Conservation (phyloP, 1,140 invertebrate genomes). For the Drosophila nannoptera region DNA sequence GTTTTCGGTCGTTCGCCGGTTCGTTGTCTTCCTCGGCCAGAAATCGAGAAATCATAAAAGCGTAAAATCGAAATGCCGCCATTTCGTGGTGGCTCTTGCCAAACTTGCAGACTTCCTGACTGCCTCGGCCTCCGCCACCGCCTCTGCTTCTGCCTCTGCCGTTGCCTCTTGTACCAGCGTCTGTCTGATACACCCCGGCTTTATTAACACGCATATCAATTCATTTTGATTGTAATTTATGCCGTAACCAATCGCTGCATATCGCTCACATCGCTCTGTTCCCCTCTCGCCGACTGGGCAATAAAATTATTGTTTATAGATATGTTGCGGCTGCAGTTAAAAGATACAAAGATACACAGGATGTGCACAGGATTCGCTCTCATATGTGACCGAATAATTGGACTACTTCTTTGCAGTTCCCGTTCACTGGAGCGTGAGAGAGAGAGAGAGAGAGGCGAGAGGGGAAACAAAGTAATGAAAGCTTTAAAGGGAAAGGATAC, state of each 20-base stretch:
- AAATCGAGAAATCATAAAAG: slow-evolving; percentile 76
- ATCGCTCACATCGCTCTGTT: slow-evolving; percentile 64
- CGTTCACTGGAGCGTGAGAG: slow-evolving; percentile 50
- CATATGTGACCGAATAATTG: slow-evolving; percentile 51
- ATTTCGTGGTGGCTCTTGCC: slow-evolving; percentile 67
- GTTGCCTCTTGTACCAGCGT: not conserved
- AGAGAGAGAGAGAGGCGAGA: slow-evolving; percentile 26
- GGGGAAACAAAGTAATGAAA: not conserved
- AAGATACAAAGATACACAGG: slow-evolving; percentile 36
- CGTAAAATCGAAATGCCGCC: slow-evolving; percentile 74
- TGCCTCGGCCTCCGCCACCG: slow-evolving; percentile 5
- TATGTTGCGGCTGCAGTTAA: slow-evolving; percentile 72
- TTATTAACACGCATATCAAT: slow-evolving; percentile 78
- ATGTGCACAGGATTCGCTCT: slow-evolving; percentile 31
- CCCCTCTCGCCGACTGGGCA: slow-evolving; percentile 19
- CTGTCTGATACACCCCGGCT: slow-evolving; percentile 23
- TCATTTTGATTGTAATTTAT: slow-evolving; percentile 78
- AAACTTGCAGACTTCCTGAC: slow-evolving; percentile 61
- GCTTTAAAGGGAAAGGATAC: not conserved
- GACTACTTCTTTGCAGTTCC: slow-evolving; percentile 36
- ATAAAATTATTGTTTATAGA: slow-evolving; percentile 77
- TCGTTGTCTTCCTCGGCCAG: slow-evolving; percentile 10
- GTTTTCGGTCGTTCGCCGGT: not conserved
- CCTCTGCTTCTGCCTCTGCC: not conserved
- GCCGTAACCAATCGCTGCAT: slow-evolving; percentile 74